Conservation (phyloP, 2,797 vertebrate genomes). For the Parotocinclus haroldoi region DNA sequence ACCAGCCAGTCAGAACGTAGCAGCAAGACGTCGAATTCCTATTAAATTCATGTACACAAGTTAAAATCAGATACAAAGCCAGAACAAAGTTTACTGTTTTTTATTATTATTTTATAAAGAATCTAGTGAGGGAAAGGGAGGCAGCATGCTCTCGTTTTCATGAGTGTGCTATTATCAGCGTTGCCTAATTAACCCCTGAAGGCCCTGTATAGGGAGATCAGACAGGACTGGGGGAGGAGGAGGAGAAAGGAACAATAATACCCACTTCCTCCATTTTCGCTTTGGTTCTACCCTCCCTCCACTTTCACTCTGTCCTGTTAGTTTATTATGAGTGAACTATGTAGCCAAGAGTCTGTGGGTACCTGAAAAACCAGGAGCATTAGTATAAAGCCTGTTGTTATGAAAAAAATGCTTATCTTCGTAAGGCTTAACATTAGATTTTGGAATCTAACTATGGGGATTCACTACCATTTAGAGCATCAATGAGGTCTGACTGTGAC, state of each 20-base stretch:
- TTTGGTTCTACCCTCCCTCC: conserved; percentile 29
- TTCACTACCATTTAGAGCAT: too few species aligned
- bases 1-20: not conserved
- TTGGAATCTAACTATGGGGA: too few species aligned
- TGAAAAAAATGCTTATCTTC: too few species aligned
- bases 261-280: conserved; percentile 47
- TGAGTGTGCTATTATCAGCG: conserved; percentile 74
- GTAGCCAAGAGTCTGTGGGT: too few species aligned
- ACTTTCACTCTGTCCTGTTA: conserved; percentile 52
- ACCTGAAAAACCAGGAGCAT: too few species aligned
- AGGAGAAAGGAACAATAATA: conserved; percentile 41
- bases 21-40: not conserved
- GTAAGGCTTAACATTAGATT: too few species aligned
- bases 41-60: not conserved
- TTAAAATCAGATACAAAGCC: not conserved
- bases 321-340: conserved; percentile 61
- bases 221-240: conserved; percentile 50
- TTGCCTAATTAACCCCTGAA: conserved; percentile 77
- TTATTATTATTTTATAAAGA: conserved; percentile 12
- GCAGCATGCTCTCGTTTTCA: conserved; percentile 68
- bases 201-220: conserved; percentile 67
- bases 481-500: too few species aligned
- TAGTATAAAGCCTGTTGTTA: too few species aligned
- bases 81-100: conserved; percentile 1
- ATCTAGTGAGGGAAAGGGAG: conserved; percentile 34